A percentile compares a stretch with the other conserved stretches of the same genome.
Conservation (phyloP, 2,113 vertebrate genomes). For the Mustela nigripes region DNA sequence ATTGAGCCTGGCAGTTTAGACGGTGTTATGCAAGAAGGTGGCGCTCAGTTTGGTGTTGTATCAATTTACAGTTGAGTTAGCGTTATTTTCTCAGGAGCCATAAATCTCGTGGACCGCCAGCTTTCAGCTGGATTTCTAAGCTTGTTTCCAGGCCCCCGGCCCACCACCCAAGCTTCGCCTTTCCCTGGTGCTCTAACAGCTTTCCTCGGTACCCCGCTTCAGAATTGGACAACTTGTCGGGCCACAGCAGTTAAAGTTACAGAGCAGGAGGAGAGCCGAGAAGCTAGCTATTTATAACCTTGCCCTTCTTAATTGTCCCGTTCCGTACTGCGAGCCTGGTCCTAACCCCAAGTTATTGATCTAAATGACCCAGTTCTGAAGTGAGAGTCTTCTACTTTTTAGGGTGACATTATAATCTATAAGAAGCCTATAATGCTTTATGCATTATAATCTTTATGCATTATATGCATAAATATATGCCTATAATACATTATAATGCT, state of each 20-base stretch:
- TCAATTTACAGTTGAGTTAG: conserved; percentile 25
- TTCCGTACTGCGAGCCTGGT: neutral
- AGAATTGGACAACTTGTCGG: conserved; percentile 21
- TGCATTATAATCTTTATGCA: too few relatives aligned
- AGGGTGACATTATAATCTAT: neutral
- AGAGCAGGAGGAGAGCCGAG: neutral
- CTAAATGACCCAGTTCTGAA: neutral
- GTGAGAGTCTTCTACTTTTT: neutral
- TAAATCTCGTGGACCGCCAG: neutral
- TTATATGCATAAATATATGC: too few relatives aligned
- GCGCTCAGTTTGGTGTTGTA: neutral
- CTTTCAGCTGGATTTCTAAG: neutral
- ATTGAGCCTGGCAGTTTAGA: neutral
- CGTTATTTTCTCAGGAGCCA: neutral
- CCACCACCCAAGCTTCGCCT: neutral
- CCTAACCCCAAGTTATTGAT: neutral
- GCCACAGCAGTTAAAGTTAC: neutral
- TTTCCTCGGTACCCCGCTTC: neutral
- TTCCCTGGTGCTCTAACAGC: neutral
- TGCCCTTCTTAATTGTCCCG: neutral
- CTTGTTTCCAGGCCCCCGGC: neutral
- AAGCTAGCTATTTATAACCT: conserved; percentile 66
- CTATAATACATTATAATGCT: neutral
- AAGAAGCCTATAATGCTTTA: neutral
- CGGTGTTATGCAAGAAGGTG: neutral